Base-by-base conservation (phyloP, 1,140 invertebrate genomes). In the Pristionchus pacificus region DNA sequence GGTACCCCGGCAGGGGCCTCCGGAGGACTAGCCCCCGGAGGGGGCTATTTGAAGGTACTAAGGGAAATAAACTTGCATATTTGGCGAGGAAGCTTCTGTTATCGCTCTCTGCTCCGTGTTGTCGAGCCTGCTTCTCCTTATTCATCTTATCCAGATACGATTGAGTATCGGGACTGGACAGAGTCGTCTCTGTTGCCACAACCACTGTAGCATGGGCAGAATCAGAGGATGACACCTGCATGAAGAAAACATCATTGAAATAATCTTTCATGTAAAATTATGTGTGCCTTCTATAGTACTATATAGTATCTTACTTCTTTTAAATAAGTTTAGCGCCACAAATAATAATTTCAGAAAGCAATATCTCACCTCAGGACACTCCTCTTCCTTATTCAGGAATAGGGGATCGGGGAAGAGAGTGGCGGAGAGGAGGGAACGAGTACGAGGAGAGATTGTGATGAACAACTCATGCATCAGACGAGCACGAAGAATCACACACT, bases 81-180 rank as follows among this genome's bases (percentile, higher is more conserved):
- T 81, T 81, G 19, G 80, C 78, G 2, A 81, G 27, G 70, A 81
- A 81, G 29, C 79, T 81, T 14, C 81, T 70, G 58, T 83, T 83
- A 67, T 83, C 81, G 30, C 71, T 71, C 58, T 74, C 65, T 14
- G 78, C 81, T 2, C 81, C 82, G 28, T 84, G 82, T 68, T 84
- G 82, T 60, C 79, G 65, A 29, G 77, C 72, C 10, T 71, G 70
- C 62, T 79, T 75, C 55, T 83, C 81, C 24, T 77, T 71, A 57
- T 82, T 82, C 49, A 83, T 65, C 73, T 79, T 79, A 31, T 80
- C 77, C 29, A 83, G 65, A 70, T 84, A 83, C 2, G 82, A 64
- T 0, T 77, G 68, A 1, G 80, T 81, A 28, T 83, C 81, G 1
- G 81, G 81, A 24, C 73, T 68, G 6, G 63, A 15, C n/a, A 32